These are phyloP conservation scores for Eospalax fontanierii DNA, from an alignment of 2,797 vertebrate genomes.

Conservation along the genomic window DNA sequence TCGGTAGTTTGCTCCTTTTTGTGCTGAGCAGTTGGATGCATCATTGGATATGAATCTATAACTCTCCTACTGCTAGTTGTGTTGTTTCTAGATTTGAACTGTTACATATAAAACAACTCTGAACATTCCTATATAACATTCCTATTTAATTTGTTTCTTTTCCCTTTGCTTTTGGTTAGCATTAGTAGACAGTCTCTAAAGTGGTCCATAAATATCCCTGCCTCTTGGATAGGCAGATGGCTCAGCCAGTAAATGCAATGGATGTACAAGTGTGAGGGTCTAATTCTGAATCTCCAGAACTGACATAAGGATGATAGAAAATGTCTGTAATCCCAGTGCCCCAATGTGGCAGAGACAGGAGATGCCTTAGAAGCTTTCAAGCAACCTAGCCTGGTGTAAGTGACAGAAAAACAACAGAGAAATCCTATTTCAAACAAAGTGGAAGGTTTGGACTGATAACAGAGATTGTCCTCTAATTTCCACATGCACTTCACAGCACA, in stretches of 20 bases:
- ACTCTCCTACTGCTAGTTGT: conserved; percentile 15
- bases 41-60: neutral
- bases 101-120: conserved; percentile 26
- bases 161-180: neutral
- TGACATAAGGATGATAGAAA: neutral
- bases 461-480: neutral
- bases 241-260: neutral
- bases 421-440: neutral
- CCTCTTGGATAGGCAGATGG: too few species aligned
- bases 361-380: neutral
- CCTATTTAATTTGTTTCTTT: neutral
- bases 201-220: neutral
- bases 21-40: neutral
- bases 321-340: neutral
- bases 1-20: conserved; percentile 3
- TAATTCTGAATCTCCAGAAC: neutral
- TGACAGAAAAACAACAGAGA: neutral
- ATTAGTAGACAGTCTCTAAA: conserved; percentile 26
- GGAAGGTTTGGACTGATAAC: neutral
- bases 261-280: neutral
- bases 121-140: neutral
- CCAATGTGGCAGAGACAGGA: neutral
- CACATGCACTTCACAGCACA: neutral
- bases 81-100: neutral
- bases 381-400: neutral